Conservation (phyloP, 2,113 vertebrate genomes). For the Tor tambroides region DNA sequence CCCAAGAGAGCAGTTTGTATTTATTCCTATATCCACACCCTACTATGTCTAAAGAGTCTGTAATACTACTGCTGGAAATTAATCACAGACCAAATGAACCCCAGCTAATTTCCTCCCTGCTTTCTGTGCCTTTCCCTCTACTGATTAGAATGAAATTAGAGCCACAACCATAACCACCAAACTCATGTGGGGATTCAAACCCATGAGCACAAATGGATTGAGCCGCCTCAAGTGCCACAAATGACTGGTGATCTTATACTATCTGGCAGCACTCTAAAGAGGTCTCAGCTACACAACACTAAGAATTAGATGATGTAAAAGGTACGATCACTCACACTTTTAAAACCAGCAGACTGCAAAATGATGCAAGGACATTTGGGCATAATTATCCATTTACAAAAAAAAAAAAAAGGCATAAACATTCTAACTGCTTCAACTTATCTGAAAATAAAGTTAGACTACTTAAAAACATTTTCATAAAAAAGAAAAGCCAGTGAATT, state of each 20-base stretch:
- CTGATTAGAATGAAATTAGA: constrained; percentile 38
- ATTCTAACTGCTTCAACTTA: not conserved
- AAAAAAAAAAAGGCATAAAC: not conserved
- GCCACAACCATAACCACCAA: constrained; percentile 3
- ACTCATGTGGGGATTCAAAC: constrained; percentile 5
- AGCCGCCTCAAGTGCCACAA: not conserved
- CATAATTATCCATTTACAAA: not conserved
- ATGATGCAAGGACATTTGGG: not conserved
- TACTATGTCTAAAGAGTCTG: constrained; percentile 34
- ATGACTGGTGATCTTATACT: not conserved
- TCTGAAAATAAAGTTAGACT: not conserved
- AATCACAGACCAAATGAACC: constrained; percentile 57
- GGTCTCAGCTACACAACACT: not conserved
- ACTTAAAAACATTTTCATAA: not conserved
- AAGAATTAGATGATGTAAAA: not conserved
- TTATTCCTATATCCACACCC: constrained; percentile 40
- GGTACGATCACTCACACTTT: not conserved
- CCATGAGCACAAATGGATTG: constrained; percentile 13
- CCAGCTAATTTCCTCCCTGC: constrained; percentile 48
- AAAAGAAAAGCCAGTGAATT: not conserved
- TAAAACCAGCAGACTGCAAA: not conserved
- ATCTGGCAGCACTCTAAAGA: not conserved
- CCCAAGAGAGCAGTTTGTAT: constrained; percentile 29
- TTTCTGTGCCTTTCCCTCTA: constrained; percentile 51
- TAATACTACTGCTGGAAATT: constrained; percentile 53